Conservation (phyloP, 1,140 invertebrate genomes). For the Hylyphantes graminicola region DNA sequence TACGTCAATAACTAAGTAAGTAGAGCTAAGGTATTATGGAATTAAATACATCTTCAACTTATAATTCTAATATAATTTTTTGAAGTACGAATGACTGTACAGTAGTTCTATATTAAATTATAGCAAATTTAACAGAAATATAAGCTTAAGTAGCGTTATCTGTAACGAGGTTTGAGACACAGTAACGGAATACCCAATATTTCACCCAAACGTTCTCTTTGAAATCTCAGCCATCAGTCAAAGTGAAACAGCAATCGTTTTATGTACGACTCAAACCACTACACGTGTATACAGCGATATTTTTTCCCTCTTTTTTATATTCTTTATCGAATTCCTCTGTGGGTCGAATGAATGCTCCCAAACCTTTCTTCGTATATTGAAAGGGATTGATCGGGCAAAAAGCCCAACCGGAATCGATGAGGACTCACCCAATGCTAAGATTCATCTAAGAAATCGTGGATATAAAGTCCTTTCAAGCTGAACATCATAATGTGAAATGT, state of each 20-base stretch:
- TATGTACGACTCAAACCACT: constrained; percentile 30
- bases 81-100: too few species aligned
- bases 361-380: constrained; percentile 45
- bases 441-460: background rate
- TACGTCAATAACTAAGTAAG: too few species aligned
- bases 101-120: too few species aligned
- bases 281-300: constrained; percentile 7
- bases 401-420: constrained; percentile 43
- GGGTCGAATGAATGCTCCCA: constrained; percentile 39
- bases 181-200: background rate
- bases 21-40: too few species aligned
- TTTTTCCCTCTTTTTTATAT: constrained; percentile 45
- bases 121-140: too few species aligned
- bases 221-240: constrained; percentile 23
- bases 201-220: constrained; percentile 22
- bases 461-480: too few species aligned
- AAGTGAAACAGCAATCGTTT: constrained; percentile 2
- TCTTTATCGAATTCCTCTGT: constrained; percentile 50
- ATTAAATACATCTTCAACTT: too few species aligned
- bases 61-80: too few species aligned
- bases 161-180: too few species aligned
- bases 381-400: constrained; percentile 36
- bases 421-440: constrained; percentile 4
- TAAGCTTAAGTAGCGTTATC: too few species aligned
- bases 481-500: too few species aligned